phyloP scores from a whole-genome alignment of 1,140 invertebrate genomes.

The Galleria mellonella region DNA sequence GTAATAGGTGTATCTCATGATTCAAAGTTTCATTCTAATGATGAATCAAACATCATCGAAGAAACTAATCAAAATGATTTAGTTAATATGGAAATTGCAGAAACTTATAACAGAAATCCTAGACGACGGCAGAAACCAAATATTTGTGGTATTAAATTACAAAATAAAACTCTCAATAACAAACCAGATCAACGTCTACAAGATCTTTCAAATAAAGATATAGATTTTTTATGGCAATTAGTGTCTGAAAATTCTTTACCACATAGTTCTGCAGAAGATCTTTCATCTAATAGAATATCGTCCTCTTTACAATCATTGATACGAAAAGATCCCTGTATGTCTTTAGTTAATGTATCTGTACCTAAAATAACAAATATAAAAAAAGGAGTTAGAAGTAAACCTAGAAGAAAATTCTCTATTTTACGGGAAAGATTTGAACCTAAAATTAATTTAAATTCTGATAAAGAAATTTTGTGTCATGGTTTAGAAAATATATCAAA shows the following conservation, averaged over 20 bases:
- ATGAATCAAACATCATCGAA: constrained; percentile 29
- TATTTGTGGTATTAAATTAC: constrained; percentile 26
- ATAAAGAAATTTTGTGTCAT: constrained; percentile 65
- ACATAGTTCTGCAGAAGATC: constrained; percentile 43
- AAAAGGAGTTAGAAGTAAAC: constrained; percentile 59
- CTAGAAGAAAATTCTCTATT: constrained; percentile 77
- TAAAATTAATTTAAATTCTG: constrained; percentile 61
- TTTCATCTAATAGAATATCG: constrained; percentile 50
- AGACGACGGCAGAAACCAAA: constrained; percentile 33
- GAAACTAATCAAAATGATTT: constrained; percentile 16
- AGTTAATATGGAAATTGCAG: constrained; percentile 17
- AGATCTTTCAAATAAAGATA: constrained; percentile 68
- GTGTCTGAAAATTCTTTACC: constrained; percentile 56
- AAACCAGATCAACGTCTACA: constrained; percentile 38
- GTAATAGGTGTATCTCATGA: constrained; percentile 39
- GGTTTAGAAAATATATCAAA: constrained; percentile 40
- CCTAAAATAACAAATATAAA: constrained; percentile 55
- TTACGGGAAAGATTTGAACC: constrained; percentile 77
- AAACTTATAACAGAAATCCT: constrained; percentile 33
- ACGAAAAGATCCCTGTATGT: constrained; percentile 48
- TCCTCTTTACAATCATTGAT: constrained; percentile 68
- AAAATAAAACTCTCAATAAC: constrained; percentile 38
- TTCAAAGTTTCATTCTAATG: constrained; percentile 39
- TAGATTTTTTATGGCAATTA: constrained; percentile 69
- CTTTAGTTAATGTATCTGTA: constrained; percentile 28